Conservation (phyloP, 1,140 invertebrate genomes). For the Diachasma alloeum region DNA sequence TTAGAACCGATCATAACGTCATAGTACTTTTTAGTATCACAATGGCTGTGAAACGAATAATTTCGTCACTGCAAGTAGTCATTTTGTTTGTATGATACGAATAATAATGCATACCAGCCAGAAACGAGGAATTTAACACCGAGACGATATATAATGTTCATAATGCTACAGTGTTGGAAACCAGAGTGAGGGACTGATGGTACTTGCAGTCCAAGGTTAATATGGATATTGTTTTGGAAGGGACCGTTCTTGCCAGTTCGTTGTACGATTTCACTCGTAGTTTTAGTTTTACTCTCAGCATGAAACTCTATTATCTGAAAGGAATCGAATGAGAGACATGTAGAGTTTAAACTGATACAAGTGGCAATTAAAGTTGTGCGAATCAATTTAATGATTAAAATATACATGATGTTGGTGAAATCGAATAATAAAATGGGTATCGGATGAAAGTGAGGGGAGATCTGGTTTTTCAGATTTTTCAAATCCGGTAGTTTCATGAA, state of each 20-base stretch:
- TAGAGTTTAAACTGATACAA: too few species aligned
- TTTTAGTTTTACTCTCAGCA: background rate
- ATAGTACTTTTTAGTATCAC: background rate
- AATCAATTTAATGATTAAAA: too few species aligned
- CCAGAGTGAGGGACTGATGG: background rate
- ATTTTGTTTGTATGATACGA: too few species aligned
- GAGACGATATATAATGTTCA: conserved; percentile 5
- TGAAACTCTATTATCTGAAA: conserved; percentile 11
- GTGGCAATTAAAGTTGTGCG: too few species aligned
- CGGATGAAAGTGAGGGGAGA: too few species aligned
- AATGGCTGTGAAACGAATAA: conserved; percentile 8
- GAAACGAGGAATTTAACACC: background rate
- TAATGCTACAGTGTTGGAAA: conserved; percentile 3
- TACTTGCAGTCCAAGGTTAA: background rate
- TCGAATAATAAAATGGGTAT: too few species aligned
- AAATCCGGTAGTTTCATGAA: too few species aligned
- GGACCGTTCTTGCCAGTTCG: background rate
- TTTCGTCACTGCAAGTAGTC: background rate
- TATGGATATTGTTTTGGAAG: background rate
- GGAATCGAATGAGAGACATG: background rate
- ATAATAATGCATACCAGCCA: conserved; percentile 5
- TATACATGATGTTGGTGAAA: too few species aligned
- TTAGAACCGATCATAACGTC: background rate
- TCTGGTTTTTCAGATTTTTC: too few species aligned
- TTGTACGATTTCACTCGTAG: background rate